Evolutionary conservation across 64 coral and sea anemone species (phyloP).

Genomic region (Montipora capricornis): DNA sequence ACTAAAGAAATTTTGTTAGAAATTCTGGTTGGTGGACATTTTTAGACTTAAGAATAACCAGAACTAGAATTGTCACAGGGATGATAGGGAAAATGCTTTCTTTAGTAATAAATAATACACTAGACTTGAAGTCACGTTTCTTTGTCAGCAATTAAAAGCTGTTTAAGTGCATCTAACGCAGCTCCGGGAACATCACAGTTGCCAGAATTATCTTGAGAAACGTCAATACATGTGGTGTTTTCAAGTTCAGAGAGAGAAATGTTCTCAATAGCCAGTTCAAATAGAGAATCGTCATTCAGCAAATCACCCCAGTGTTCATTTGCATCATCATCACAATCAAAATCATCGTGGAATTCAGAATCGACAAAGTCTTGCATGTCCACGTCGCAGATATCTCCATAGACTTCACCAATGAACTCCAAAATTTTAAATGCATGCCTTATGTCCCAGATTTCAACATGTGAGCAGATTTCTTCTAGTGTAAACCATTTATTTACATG

Average conservation of each 20-base stretch:
- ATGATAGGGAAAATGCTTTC: too few species aligned
- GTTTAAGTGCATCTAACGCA: not conserved
- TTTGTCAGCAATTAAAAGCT: not conserved
- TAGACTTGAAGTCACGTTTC: too few species aligned
- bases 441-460: slow-evolving; percentile 76
- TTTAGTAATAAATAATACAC: too few species aligned
- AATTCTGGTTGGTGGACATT: too few species aligned
- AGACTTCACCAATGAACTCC: slow-evolving; percentile 26
- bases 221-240: not conserved
- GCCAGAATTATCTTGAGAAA: not conserved
- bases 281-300: slow-evolving; percentile 40
- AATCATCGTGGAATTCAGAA: slow-evolving; percentile 31
- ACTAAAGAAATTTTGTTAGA: too few species aligned
- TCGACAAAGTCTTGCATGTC: not conserved
- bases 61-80: too few species aligned
- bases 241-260: slow-evolving; percentile 22
- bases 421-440: slow-evolving; percentile 56
- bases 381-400: slow-evolving; percentile 61
- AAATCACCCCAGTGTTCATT: slow-evolving; percentile 28
- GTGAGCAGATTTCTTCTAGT: slow-evolving; percentile 45
- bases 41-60: too few species aligned
- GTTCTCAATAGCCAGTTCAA: slow-evolving; percentile 30
- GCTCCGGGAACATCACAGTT: not conserved
- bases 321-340: slow-evolving; percentile 18
- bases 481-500: slow-evolving; percentile 42